Evolutionary conservation across 2,797 vertebrate species (phyloP).

Genomic region (Falco cherrug): DNA sequence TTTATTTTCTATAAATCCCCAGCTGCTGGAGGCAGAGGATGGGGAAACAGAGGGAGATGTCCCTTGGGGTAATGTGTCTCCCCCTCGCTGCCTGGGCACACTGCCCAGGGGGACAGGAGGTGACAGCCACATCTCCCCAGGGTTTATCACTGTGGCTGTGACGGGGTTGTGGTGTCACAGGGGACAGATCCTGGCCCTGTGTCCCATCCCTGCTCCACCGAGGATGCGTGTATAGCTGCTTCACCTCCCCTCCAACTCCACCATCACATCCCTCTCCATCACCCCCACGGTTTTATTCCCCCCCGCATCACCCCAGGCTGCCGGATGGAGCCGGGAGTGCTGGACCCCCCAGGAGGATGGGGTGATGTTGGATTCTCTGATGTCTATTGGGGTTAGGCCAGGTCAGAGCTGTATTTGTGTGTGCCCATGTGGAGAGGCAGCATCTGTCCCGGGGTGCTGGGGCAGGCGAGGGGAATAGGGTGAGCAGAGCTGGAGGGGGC

Average conservation of each 20-base stretch:
- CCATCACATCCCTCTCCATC: background rate
- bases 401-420: background rate
- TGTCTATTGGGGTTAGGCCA: background rate
- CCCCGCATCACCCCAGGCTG: background rate
- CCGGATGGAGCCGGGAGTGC: background rate
- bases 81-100: background rate
- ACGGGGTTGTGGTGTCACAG: background rate
- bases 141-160: background rate
- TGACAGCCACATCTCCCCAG: background rate
- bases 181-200: background rate
- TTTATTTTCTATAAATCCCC: background rate
- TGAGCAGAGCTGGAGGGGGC: background rate
- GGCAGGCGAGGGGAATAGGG: background rate
- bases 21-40: background rate
- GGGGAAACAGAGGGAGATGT: background rate
- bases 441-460: background rate
- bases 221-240: background rate
- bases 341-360: background rate
- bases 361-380: background rate
- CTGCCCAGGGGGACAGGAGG: background rate
- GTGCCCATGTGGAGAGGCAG: background rate
- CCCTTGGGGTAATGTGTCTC: background rate
- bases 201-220: background rate
- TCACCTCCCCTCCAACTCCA: background rate
- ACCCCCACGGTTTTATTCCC: background rate